Evolutionary conservation across 2,797 vertebrate species (phyloP), one percentile per base, ranked within the genome.

Genomic region (Acanthopagrus latus): DNA sequence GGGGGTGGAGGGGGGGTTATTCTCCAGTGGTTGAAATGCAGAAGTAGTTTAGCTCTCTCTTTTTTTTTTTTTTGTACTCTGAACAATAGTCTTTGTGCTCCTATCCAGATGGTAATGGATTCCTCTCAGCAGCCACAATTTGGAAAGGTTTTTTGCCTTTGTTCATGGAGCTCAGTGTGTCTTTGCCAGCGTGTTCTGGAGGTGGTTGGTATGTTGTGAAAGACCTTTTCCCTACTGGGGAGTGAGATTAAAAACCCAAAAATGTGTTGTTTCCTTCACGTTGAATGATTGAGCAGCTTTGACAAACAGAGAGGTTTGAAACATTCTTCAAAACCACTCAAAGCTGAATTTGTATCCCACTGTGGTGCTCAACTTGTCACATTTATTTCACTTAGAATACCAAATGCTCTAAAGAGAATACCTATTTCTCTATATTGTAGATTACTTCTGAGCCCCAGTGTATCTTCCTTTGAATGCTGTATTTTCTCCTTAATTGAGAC

Each of bases 21-120:
- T 76, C 69, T 70, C 71, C 48, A 52, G 55, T 33, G 60, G 46
- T 62, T 74, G 27, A 79, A 72, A 65, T 16, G 29, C 59, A 76
- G 43, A 21, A 79, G 62, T 44, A 60, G 20, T 56, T 9, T 7
- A 52, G 59, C 33, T 62, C 23, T 57, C 13, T 47, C 23, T 41
- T 9, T 78, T 3, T n/a, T 41, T n/a, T 62, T 14, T 70, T 64
- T 72, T 73, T 65, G 16, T 16, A 69, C 80, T 81, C 58, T 23
- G 74, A 89, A 90, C 87, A 91, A 89, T 84, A 74, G 78, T 58
- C 70, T 80, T 87, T 89, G 85, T 88, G 82, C 70, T 89, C 29
- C n/a, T 12, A 50, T 77, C 81, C 88, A 91, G 81, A 85, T 77
- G 85, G 63, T 80, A 83, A 85, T 69, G 13, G 59, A 78, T 77